Conservation (phyloP, 2,888 invertebrate genomes). For the Carpatolechia fugitivella region DNA sequence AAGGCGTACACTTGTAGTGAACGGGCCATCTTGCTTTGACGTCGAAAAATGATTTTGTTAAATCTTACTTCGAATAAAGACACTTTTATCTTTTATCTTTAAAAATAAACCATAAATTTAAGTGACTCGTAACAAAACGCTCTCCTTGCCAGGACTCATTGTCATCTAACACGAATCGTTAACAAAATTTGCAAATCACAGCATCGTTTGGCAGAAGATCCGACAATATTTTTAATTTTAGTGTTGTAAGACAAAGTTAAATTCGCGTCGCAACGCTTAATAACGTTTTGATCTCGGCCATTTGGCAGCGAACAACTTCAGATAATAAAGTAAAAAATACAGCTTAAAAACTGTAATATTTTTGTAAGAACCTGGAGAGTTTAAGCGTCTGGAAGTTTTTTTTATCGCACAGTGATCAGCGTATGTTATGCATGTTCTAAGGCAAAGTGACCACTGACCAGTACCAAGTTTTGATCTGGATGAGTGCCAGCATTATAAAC, state of each 20-base stretch:
- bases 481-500: slow-evolving; percentile 12
- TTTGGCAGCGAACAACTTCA: slow-evolving; percentile 3
- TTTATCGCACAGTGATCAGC: background rate
- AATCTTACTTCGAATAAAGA: too few relatives aligned
- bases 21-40: too few relatives aligned
- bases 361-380: background rate
- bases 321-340: background rate
- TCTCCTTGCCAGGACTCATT: background rate
- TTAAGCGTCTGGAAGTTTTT: background rate
- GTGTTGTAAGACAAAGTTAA: slow-evolving; percentile 1
- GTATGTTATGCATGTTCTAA: background rate
- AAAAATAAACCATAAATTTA: too few relatives aligned
- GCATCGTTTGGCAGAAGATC: slow-evolving; percentile 1
- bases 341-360: background rate
- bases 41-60: too few relatives aligned
- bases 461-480: slow-evolving; percentile 7
- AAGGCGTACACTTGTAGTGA: too few relatives aligned
- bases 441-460: background rate
- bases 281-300: slow-evolving; percentile 7
- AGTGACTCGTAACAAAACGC: background rate
- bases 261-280: background rate
- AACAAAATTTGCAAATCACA: background rate
- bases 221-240: slow-evolving; percentile 5
- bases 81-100: too few relatives aligned
- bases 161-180: background rate